Percentiles rank a stretch among this genome's conserved stretches.
phyloP scores from a whole-genome alignment of 2,797 vertebrate species.

The Microctenopoma stevenorrisi region DNA sequence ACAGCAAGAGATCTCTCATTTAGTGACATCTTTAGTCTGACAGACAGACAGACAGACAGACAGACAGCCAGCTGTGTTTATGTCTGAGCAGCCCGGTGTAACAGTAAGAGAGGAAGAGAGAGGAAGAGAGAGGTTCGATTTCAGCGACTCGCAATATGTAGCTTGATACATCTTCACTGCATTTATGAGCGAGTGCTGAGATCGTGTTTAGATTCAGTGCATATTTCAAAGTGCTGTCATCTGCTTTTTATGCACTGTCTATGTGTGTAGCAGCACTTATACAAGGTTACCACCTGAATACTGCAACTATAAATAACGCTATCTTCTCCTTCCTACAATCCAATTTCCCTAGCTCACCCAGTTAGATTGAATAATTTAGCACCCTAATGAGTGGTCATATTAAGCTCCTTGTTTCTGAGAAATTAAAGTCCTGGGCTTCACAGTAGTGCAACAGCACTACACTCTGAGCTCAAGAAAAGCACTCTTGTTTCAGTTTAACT shows the following conservation, averaged over 20 bases:
- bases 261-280: constrained; percentile 14
- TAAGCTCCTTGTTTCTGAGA: constrained; percentile 66
- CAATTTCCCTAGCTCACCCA: constrained; percentile 22
- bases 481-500: constrained; percentile 43
- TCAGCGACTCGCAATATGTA: constrained; percentile 59
- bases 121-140: constrained; percentile 55
- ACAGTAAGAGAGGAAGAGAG: constrained; percentile 43
- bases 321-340: constrained; percentile 30
- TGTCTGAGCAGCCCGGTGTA: constrained; percentile 39
- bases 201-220: constrained; percentile 54
- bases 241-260: constrained; percentile 37
- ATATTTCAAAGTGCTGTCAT: constrained; percentile 64
- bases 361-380: constrained; percentile 55
- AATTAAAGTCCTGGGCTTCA: constrained; percentile 63
- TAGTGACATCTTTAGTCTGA: constrained; percentile 52
- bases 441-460: constrained; percentile 58
- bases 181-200: constrained; percentile 39
- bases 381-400: constrained; percentile 50
- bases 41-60: constrained; percentile 47
- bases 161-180: constrained; percentile 37
- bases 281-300: constrained; percentile 50
- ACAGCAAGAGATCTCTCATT: constrained; percentile 56
- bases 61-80: constrained; percentile 51
- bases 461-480: constrained; percentile 67
- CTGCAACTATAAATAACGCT: constrained; percentile 47